Evolutionary conservation across 2,797 vertebrate genomes (phyloP).

Genomic region (Helostoma temminkii): DNA sequence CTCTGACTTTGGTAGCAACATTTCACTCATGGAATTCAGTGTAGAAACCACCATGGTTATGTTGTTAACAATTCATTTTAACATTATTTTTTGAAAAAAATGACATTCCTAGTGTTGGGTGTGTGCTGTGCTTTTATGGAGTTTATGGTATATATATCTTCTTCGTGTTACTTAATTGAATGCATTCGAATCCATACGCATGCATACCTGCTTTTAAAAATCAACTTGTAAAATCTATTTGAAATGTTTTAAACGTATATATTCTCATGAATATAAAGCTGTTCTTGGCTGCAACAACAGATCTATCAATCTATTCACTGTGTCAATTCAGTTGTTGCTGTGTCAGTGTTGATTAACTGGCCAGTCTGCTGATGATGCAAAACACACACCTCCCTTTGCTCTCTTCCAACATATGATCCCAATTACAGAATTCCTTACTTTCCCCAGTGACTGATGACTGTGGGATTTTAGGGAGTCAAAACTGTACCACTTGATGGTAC

Average conservation of each 20-base stretch:
- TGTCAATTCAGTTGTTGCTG: constrained; percentile 12
- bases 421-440: constrained; percentile 56
- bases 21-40: too few relatives aligned
- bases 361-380: constrained; percentile 6
- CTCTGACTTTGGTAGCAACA: too few relatives aligned
- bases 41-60: too few relatives aligned
- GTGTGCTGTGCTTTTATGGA: too few relatives aligned
- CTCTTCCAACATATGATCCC: constrained; percentile 56
- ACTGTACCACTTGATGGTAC: constrained; percentile 25
- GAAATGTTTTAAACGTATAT: too few relatives aligned
- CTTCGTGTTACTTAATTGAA: too few relatives aligned
- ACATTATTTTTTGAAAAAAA: too few relatives aligned
- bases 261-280: neutral
- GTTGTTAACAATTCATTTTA: too few relatives aligned
- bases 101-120: neutral
- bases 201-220: too few relatives aligned
- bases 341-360: constrained; percentile 1
- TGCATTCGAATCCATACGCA: too few relatives aligned
- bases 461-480: constrained; percentile 49
- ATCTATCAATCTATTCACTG: neutral
- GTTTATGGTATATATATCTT: too few relatives aligned
- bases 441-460: constrained; percentile 49
- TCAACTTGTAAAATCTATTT: too few relatives aligned
- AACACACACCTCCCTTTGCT: constrained; percentile 27
- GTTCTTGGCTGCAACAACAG: neutral